Evolutionary conservation across 2,113 vertebrate species (phyloP).

Genomic region (Prinia subflava): DNA sequence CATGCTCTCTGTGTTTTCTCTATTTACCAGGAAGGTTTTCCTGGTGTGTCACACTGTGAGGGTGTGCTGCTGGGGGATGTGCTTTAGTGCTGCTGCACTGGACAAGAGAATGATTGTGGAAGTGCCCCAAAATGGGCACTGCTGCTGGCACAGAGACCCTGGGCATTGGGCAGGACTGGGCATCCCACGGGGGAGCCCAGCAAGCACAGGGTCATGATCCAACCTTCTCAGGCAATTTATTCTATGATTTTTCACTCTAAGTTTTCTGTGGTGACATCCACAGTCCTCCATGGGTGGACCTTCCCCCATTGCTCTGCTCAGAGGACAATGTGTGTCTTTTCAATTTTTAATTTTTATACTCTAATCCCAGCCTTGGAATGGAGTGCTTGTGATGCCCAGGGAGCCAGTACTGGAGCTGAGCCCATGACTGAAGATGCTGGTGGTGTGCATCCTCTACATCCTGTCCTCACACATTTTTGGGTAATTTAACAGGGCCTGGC

Average conservation of each 20-base stretch:
- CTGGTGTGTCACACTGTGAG: background rate
- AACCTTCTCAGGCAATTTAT: background rate
- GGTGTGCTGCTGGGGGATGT: background rate
- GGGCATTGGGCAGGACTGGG: background rate
- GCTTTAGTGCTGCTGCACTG: background rate
- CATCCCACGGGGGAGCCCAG: background rate
- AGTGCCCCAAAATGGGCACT: background rate
- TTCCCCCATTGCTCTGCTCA: background rate
- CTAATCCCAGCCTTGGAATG: background rate
- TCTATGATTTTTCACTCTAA: background rate
- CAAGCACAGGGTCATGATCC: background rate
- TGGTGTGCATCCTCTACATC: background rate
- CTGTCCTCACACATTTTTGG: background rate
- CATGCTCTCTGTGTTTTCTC: background rate
- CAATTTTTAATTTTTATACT: background rate
- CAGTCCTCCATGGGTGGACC: rapidly evolving
- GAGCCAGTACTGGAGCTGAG: background rate
- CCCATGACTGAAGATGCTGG: background rate
- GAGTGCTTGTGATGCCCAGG: background rate
- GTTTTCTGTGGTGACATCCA: background rate
- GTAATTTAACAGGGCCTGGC: background rate
- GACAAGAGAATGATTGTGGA: rapidly evolving
- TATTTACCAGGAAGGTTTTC: background rate
- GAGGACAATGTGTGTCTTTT: background rate
- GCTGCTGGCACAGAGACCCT: background rate